Evolutionary conservation across 1,140 invertebrate species (phyloP).

Genomic region (Elymnias hypermnestra): DNA sequence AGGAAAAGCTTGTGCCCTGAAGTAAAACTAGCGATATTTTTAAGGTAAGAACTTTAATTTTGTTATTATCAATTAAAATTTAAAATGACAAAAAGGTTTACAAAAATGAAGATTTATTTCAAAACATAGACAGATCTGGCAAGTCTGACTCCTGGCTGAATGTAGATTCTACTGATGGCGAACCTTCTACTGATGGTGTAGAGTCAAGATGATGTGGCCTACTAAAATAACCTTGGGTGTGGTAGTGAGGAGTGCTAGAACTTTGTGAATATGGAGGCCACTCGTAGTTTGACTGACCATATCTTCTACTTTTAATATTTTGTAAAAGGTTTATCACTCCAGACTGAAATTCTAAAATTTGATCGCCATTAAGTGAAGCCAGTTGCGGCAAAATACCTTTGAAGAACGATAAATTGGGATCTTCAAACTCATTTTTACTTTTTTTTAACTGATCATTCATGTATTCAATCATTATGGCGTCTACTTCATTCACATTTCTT

Average conservation of each 20-base stretch:
- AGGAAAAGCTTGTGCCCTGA: conserved; percentile 19
- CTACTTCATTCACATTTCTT: neutral
- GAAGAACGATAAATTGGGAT: neutral
- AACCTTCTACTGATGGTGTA: neutral
- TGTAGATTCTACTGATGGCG: too few relatives aligned
- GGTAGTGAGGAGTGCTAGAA: neutral
- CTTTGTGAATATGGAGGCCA: neutral
- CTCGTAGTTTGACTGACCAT: neutral
- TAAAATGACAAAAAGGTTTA: too few relatives aligned
- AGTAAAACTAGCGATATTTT: conserved; percentile 19
- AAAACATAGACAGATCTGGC: too few relatives aligned
- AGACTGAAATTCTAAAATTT: conserved; percentile 1
- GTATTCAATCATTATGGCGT: neutral
- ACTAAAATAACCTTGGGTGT: neutral
- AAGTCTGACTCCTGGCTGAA: too few relatives aligned
- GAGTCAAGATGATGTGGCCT: neutral
- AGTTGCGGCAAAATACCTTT: neutral
- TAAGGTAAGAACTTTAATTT: conserved; percentile 9
- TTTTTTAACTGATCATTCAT: neutral
- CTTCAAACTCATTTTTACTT: neutral
- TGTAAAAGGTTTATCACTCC: neutral
- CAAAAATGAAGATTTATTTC: too few relatives aligned
- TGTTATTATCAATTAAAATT: neutral
- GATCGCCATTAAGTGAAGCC: neutral
- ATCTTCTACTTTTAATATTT: neutral